Evolutionary conservation across 2,113 vertebrate species (phyloP), one percentile per base, ranked within the genome.

Genomic region (Penelope pileata): DNA sequence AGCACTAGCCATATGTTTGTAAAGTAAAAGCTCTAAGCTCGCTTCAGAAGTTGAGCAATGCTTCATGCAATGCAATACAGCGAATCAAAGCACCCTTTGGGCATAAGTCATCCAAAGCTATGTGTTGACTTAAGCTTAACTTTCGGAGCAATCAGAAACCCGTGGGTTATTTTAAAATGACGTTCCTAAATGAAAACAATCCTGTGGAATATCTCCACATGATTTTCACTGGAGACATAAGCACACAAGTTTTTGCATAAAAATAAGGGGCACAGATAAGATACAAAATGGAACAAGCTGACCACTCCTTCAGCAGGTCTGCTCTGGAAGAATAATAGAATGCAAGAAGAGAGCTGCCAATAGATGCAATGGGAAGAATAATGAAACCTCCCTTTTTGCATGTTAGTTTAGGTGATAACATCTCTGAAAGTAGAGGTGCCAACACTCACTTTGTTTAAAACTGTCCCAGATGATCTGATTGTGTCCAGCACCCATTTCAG

Each of bases 1-100:
- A 95, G 88, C 91, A 75, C 56, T 36, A 56, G 78, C 81, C 91
- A 34, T 23, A 62, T 69, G 48, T 50, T 86, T 63, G 56, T 70
- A 45, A 93, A 79, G 84, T 63, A 85, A 91, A 94, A 93, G 82
- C 76, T 90, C 75, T 40, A 77, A 67, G 82, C 82, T 83, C 59
- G 50, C 47, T 74, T 83, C 50, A 32, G 7, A 90, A 91, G 40
- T 27, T 90, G 73, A 92, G 80, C 88, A 83, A 82, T 0, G 2
- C 24, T 94, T 75, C 85, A 91, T 96, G 95, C 92, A 94, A 4
- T 29, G 76, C 24, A 76, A 60, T 34, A 83, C 9, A 64, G 75
- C 43, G 48, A 93, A 83, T 32, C 80, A 70, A 88, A 91, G 86
- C 79, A 93, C 29, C 7, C 27, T 69, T 26, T 48, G 32, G 30